These are phyloP conservation scores for Ianthella basta DNA, from an alignment of 37 sponge, comb jelly and placozoan genomes.

Conservation along the genomic window DNA sequence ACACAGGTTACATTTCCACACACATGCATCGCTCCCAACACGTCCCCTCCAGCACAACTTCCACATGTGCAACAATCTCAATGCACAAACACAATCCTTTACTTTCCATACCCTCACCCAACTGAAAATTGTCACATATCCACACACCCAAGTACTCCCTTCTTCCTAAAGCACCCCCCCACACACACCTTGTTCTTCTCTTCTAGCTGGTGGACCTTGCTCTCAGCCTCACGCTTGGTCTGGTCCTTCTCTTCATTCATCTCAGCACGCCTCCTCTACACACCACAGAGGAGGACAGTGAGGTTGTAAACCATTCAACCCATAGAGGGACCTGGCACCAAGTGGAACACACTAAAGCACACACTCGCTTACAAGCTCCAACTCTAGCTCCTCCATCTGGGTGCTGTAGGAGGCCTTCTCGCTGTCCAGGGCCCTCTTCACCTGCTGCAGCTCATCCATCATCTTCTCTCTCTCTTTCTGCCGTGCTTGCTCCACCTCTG, in stretches of 20 bases:
- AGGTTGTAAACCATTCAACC: background rate
- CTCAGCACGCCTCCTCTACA: slow-evolving; percentile 39
- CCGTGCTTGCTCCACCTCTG: slow-evolving; percentile 70
- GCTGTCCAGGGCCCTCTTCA: slow-evolving; percentile 42
- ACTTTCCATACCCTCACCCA: too few relatives aligned
- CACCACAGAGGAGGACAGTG: background rate
- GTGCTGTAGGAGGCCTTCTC: slow-evolving; percentile 22
- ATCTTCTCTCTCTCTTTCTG: slow-evolving; percentile 67
- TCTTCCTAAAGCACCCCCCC: too few relatives aligned
- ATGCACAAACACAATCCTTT: background rate
- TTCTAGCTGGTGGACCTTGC: slow-evolving; percentile 51
- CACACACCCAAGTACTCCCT: too few relatives aligned
- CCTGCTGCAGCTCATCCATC: slow-evolving; percentile 66
- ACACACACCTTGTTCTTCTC: slow-evolving; percentile 44
- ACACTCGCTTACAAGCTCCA: background rate
- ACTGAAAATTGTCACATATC: too few relatives aligned
- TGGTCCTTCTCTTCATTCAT: slow-evolving; percentile 17
- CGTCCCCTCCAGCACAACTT: background rate
- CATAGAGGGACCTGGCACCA: background rate
- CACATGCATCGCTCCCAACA: background rate
- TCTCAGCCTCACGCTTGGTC: slow-evolving; percentile 30
- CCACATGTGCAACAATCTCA: background rate
- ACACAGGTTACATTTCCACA: background rate
- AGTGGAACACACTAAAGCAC: too few relatives aligned
- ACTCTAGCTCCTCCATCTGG: background rate